Evolutionary conservation across 2,888 invertebrate genomes (phyloP), one percentile per base, ranked within the genome.

Genomic region (Parnassius apollo): DNA sequence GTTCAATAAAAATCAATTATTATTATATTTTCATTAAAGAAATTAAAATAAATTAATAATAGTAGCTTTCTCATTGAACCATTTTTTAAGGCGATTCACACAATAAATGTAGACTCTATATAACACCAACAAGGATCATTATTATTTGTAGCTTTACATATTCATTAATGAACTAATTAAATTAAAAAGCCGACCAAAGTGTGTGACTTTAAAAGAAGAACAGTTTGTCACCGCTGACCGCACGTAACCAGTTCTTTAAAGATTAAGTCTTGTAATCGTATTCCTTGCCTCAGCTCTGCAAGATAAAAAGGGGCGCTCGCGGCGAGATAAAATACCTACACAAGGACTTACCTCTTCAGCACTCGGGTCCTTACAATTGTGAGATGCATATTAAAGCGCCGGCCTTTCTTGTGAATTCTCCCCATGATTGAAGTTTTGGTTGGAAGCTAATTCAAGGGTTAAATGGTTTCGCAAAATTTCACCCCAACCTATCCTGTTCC

Each of bases 381-480:
- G 82, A 83, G 85, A 83, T 86, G 88, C 88, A 88, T 90, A 88
- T 88, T 88, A 86, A 88, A 86, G 78, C 75, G 70, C 76, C 73
- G 73, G 82, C 76, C 76, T 81, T 85, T 81, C 85, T 85, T 84
- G 78, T 77, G 75, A 81, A 82, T 80, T 79, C 78, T 74, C 75
- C 80, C 74, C 80, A 81, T 84, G 85, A 87, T 88, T 86, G 84
- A 86, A 83, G 81, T 84, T 84, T 79, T 76, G 72, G 76, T 77
- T 76, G 76, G 76, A 80, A 78, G 77, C 78, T 78, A 82, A 83
- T 86, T 82, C 77, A 75, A 70, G 77, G 78, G 78, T 84, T 83
- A 81, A 83, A 82, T 83, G 81, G 81, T 81, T 85, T 81, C 68
- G 70, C 71, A 42, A 42, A 42, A 53, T 42, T 48, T 18, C 13